Evolutionary conservation across 1,140 invertebrate genomes (phyloP).

Genomic region (Meteorus sp.): DNA sequence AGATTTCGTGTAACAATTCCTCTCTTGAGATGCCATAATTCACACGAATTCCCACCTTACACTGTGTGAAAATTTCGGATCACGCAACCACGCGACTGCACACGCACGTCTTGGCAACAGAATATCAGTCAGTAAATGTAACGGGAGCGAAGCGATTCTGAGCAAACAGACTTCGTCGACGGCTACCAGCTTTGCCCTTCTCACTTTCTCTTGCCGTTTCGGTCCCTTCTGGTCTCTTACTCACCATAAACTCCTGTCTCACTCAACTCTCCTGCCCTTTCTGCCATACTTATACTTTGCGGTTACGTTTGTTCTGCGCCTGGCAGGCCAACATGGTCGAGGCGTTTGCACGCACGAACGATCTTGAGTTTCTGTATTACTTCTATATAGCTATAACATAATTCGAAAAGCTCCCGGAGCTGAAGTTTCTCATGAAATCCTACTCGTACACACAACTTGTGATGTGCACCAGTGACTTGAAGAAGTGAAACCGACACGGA

Average conservation of each 20-base stretch:
- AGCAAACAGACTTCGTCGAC: conserved; percentile 5
- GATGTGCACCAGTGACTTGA: too few species aligned
- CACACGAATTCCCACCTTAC: not conserved
- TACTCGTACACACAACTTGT: too few species aligned
- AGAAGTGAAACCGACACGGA: too few species aligned
- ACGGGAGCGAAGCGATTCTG: not conserved
- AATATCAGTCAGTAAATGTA: not conserved
- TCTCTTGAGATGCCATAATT: too few species aligned
- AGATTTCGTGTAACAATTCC: too few species aligned
- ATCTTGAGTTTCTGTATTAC: conserved; percentile 6
- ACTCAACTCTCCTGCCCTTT: not conserved
- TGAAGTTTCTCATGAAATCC: too few species aligned
- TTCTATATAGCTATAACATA: too few species aligned
- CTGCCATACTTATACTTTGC: not conserved
- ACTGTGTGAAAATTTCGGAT: not conserved
- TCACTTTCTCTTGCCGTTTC: not conserved
- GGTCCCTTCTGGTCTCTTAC: not conserved
- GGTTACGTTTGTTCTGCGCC: not conserved
- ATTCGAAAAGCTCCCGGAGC: too few species aligned
- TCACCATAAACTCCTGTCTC: not conserved
- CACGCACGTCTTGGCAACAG: conserved; percentile 1
- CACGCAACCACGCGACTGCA: conserved; percentile 4
- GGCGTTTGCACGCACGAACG: conserved; percentile 16
- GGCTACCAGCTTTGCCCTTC: not conserved
- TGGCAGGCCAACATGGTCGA: conserved; percentile 18